Percentiles rank a stretch among this genome's conserved stretches.
phyloP scores from a whole-genome alignment of 2,888 invertebrate species.

The Habrosyne pyritoides region DNA sequence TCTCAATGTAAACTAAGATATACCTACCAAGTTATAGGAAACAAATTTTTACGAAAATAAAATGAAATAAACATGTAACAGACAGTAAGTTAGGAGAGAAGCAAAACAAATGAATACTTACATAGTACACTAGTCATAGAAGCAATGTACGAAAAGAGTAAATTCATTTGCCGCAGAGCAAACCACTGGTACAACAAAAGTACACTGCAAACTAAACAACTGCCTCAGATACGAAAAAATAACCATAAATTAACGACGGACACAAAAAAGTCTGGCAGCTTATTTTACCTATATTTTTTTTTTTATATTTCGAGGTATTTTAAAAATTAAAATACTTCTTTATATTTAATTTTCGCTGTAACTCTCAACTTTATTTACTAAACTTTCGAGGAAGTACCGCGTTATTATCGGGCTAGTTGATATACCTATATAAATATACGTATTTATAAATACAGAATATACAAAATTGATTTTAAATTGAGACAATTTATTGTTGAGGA shows the following conservation, averaged over 20 bases:
- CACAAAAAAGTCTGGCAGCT: too few species aligned
- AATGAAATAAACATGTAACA: background rate
- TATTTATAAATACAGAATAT: background rate
- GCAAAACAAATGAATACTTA: background rate
- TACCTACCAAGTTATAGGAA: too few species aligned
- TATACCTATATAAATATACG: too few species aligned
- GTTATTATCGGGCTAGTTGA: too few species aligned
- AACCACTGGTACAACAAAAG: constrained; percentile 36
- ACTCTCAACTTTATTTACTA: too few species aligned
- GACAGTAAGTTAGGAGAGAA: background rate
- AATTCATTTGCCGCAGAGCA: constrained; percentile 36
- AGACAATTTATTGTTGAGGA: background rate
- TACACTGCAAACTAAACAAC: constrained; percentile 14
- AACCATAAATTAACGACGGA: too few species aligned
- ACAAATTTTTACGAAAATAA: too few species aligned
- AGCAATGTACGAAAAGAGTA: constrained; percentile 27
- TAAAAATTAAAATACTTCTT: too few species aligned
- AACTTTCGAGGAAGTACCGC: background rate
- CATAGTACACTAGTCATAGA: constrained; percentile 20
- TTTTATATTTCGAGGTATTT: too few species aligned
- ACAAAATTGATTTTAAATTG: background rate
- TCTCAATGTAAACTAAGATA: too few species aligned
- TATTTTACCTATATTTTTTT: too few species aligned
- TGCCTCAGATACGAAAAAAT: background rate
- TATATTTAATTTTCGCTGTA: too few species aligned